Evolutionary conservation across 2,113 vertebrate species (phyloP), one percentile per base, ranked within the genome.

Genomic region (Hiodon tergisus): DNA sequence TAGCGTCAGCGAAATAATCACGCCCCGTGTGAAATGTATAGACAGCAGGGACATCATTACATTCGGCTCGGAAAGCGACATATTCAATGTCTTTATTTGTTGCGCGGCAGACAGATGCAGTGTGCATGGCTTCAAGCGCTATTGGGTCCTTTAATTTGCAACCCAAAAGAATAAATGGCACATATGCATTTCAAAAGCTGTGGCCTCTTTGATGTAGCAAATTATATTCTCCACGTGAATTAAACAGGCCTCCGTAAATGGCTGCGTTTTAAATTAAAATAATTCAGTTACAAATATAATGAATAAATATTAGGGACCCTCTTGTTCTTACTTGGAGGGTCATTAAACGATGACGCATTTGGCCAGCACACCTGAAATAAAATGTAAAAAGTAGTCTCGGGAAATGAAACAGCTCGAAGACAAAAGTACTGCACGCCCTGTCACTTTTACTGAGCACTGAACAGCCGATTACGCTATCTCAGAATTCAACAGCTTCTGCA

Each of bases 241-340:
- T 62, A 46, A 46, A 47, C 6, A n/a, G 57, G 51, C 51, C 7
- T 8, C 6, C 54, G 31, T 10, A 6, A 9, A 14, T 31, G 47
- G 16, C 1, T 60, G 57, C 17, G 48, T 48, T 51, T 13, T 60
- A 13, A 72, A 59, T 60, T 5, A 72, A 60, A 6, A 60, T 6
- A 17, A 60, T 14, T 54, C 57, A 72, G 58, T 17, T 72, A 58
- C 58, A 61, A 72, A 72, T 47, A 61, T 46, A 31, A 72, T 62
- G 13, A 57, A 51, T n/a, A 50, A 51, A 72, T 57, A 72, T n/a
- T 11, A 72, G 11, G 7, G 57, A 11, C 8, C 10, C 13, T 50
- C 7, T 17, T 6, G 0, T 31, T 31, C 51, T 47, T 60, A 60
- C 14, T 51, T 58, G 3, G 2, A 8, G 14, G 31, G 10, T 6